phyloP scores from a whole-genome alignment of 2,888 invertebrate species.

The Lasioglossum figueresi region DNA sequence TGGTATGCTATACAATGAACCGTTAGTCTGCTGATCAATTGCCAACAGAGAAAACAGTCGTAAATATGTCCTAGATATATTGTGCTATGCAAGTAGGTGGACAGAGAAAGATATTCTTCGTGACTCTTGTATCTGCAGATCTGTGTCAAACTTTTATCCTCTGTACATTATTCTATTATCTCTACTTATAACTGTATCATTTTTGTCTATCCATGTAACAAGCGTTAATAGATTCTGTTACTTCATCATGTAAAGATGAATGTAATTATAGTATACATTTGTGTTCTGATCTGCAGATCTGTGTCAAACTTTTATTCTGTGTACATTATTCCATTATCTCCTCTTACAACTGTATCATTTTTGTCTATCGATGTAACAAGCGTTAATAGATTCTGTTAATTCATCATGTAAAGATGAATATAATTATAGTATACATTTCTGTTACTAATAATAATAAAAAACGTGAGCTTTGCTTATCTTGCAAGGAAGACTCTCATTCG shows the following conservation, averaged over 20 bases:
- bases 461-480: neutral
- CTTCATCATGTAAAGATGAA: neutral
- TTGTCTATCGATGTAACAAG: neutral
- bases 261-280: neutral
- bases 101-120: slow-evolving; percentile 60
- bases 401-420: neutral
- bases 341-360: neutral
- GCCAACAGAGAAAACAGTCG: slow-evolving; percentile 62
- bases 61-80: slow-evolving; percentile 59
- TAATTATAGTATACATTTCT: neutral
- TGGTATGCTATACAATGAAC: slow-evolving; percentile 44
- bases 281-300: slow-evolving; percentile 29
- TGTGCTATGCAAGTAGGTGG: slow-evolving; percentile 53
- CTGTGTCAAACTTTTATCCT: slow-evolving; percentile 34
- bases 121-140: slow-evolving; percentile 48
- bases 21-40: slow-evolving; percentile 59
- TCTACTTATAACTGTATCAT: neutral
- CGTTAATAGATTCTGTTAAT: neutral
- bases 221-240: neutral
- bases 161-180: slow-evolving; percentile 10
- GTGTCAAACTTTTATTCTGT: slow-evolving; percentile 29
- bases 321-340: slow-evolving; percentile 10
- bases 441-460: neutral
- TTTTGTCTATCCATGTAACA: neutral
- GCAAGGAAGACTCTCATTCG: neutral